phyloP scores from a whole-genome alignment of 2,113 vertebrate species.

The Marmota flaviventris region DNA sequence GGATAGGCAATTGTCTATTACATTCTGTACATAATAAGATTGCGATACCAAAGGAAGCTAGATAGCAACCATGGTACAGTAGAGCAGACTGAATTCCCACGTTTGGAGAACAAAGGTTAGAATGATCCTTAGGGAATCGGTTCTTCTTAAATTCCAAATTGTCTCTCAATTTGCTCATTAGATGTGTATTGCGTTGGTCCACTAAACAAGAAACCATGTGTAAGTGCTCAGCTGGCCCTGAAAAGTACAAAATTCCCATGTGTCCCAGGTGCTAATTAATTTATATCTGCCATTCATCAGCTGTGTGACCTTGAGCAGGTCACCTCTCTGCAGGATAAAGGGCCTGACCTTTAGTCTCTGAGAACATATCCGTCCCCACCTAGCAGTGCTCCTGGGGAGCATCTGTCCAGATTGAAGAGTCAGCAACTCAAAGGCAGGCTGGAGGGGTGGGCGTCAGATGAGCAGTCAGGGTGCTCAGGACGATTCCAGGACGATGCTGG shows the following conservation, averaged over 20 bases:
- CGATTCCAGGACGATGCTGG: not conserved
- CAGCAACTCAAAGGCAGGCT: not conserved
- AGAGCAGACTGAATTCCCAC: not conserved
- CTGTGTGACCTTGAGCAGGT: not conserved
- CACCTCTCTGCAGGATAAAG: not conserved
- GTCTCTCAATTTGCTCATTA: not conserved
- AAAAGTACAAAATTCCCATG: not conserved
- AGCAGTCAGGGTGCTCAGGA: not conserved
- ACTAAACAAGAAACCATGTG: not conserved
- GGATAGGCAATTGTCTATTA: not conserved
- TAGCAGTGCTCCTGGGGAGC: not conserved
- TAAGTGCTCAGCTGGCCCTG: not conserved
- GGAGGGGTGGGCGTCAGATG: not conserved
- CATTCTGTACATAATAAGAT: not conserved
- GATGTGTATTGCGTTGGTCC: not conserved
- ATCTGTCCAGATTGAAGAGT: not conserved
- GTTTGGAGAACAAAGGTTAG: not conserved
- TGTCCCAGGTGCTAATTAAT: not conserved
- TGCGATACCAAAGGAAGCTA: not conserved
- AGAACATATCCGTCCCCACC: not conserved
- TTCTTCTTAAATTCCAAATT: not conserved
- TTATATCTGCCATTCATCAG: not conserved
- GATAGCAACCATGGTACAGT: not conserved
- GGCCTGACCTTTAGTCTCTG: not conserved
- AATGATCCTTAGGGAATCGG: not conserved